Base-by-base conservation (phyloP, 2,888 invertebrate genomes). In the Spicauda simplicius region DNA sequence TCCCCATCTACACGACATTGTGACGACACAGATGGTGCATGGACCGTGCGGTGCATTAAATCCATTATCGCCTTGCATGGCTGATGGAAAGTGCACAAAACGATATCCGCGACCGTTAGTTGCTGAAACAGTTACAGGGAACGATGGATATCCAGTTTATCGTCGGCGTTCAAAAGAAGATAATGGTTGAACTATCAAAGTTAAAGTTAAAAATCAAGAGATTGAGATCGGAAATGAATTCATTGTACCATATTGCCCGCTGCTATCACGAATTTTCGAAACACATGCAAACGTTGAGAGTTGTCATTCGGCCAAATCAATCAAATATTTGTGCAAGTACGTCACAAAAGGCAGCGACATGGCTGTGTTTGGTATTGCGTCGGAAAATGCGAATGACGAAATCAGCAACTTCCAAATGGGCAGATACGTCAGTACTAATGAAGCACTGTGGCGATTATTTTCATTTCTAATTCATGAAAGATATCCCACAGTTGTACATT, bases 261-360 rank as follows among this genome's bases (percentile, higher is more conserved):
- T 75, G 54, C 66, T 73, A n/a, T n/a, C n/a, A n/a, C n/a, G 60
- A 70, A 72, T 60, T 67, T 76, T 72, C 69, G 30, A 73, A 68
- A 68, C 72, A 69, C 73, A 76, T 62, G 54, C 52, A 10, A 74
- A 75, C 68, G 71, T 76, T 69, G 74, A 74, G 63, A 64, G 55
- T 69, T 76, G 73, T 64, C 70, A 74, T 72, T 73, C 72, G 60
- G 73, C 55, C 53, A 73, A 74, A 71, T 73, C 74, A 41, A 64
- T 71, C 37, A 74, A 75, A 71, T 76, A 73, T 67, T 59, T 71
- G 37, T 73, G 72, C 71, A 76, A 87, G 73, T 90, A 89, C 75
- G 80, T 89, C 25, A 84, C 77, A 61, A 88, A 88, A 81, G 84
- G 84, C 33, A 81, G 80, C 70, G 83, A n/a, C n/a, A n/a, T n/a